phyloP scores from a whole-genome alignment of 2,888 invertebrate genomes.

The Omphaloscelis lunosa region DNA sequence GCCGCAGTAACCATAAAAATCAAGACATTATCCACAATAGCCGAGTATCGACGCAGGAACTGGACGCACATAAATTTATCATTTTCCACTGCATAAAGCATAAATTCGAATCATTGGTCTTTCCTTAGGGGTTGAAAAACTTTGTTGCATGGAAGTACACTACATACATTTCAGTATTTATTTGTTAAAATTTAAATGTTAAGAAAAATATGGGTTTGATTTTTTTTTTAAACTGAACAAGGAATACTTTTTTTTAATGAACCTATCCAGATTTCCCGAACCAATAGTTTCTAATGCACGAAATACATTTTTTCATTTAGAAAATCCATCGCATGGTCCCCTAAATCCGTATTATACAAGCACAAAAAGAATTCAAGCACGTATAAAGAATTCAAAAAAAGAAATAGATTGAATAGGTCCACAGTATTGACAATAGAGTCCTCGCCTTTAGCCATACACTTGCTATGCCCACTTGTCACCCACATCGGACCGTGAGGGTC shows the following conservation, averaged over 20 bases:
- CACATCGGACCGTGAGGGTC: constrained; percentile 83
- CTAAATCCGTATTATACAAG: background rate
- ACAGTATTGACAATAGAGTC: constrained; percentile 74
- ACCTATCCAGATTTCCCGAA: background rate
- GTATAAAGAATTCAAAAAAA: constrained; percentile 27
- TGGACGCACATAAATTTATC: constrained; percentile 89
- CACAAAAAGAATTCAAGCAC: constrained; percentile 26
- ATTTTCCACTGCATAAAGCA: constrained; percentile 91
- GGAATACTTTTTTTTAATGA: background rate
- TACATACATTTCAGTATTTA: constrained; percentile 50
- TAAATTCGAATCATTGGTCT: constrained; percentile 89
- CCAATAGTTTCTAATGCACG: background rate
- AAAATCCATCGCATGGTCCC: background rate
- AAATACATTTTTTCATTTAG: background rate
- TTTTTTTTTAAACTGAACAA: background rate
- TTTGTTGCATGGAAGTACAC: constrained; percentile 64
- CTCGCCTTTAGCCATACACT: constrained; percentile 76
- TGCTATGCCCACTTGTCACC: constrained; percentile 83
- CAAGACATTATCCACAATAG: constrained; percentile 78
- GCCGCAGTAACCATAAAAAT: constrained; percentile 87
- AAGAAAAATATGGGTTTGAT: background rate
- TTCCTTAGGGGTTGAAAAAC: constrained; percentile 79
- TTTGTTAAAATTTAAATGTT: constrained; percentile 12
- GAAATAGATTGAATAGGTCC: constrained; percentile 76
- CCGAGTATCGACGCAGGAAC: constrained; percentile 80